phyloP scores from a whole-genome alignment of 2,888 invertebrate genomes.

The Fissipunctia ypsillon region DNA sequence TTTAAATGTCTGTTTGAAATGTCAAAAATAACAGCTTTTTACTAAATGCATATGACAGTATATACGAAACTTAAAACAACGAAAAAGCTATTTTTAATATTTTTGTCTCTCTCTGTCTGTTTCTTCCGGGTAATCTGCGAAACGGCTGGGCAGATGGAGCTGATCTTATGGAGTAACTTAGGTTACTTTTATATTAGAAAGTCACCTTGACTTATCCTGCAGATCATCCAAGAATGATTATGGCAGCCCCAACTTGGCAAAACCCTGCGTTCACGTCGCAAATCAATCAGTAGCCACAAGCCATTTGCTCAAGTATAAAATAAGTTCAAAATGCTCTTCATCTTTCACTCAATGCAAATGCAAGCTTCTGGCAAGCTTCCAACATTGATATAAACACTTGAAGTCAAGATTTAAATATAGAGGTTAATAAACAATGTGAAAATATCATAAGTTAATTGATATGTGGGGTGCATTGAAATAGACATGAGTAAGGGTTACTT shows the following conservation, averaged over 20 bases:
- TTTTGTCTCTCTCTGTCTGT: no score
- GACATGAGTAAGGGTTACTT: not conserved
- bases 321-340: conserved; percentile 22
- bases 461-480: not conserved
- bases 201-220: not conserved
- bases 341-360: not conserved
- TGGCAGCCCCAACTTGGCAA: not conserved
- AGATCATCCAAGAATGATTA: not conserved
- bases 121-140: no score
- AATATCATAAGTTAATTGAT: conserved; percentile 5
- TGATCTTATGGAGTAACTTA: no score
- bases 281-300: conserved; percentile 15
- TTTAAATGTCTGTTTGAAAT: no score
- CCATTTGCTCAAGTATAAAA: conserved; percentile 24
- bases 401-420: conserved; percentile 27
- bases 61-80: no score
- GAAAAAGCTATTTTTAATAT: no score
- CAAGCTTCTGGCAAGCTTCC: conserved; percentile 35
- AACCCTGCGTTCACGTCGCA: not conserved
- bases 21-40: no score
- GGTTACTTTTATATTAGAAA: no score
- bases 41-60: no score
- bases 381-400: conserved; percentile 32
- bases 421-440: conserved; percentile 15
- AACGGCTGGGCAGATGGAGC: no score